Percentiles rank a stretch among this genome's conserved stretches.
phyloP scores from a whole-genome alignment of 2,113 vertebrate species.

The Chroicocephalus ridibundus region DNA sequence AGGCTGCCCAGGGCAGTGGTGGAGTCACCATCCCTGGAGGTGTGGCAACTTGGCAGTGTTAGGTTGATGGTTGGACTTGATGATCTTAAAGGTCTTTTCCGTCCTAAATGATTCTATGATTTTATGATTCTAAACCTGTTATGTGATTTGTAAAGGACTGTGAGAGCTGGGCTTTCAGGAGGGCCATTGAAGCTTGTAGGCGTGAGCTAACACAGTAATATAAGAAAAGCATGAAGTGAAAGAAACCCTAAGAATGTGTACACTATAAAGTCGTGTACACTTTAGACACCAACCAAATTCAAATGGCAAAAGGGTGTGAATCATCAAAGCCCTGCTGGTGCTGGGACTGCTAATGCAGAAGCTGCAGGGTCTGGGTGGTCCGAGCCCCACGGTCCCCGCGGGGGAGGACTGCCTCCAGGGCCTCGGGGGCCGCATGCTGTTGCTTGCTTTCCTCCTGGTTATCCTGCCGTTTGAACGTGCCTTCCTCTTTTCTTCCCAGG shows the following conservation, averaged over 20 bases:
- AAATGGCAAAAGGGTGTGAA: neutral
- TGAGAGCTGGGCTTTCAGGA: neutral
- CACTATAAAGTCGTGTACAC: neutral
- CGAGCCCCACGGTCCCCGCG: accelerated
- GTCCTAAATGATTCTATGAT: neutral
- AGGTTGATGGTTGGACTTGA: accelerated
- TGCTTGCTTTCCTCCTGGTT: neutral
- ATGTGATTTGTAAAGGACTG: neutral
- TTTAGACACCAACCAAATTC: neutral
- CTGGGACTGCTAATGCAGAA: neutral
- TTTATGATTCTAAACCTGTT: neutral
- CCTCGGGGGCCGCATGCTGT: neutral
- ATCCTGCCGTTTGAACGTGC: neutral
- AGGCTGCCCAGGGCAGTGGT: neutral
- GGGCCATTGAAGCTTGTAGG: neutral
- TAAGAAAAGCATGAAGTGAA: neutral
- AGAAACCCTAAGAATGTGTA: neutral
- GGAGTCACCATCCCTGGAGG: neutral
- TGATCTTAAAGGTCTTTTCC: neutral
- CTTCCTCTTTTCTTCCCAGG: conserved; percentile 74
- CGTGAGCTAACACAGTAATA: neutral
- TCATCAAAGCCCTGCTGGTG: neutral
- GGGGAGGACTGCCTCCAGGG: neutral
- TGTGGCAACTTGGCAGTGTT: neutral
- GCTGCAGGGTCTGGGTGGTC: neutral